phyloP scores from a whole-genome alignment of 53 echinoderm and acorn worm genomes.

The Zoroaster sp. region DNA sequence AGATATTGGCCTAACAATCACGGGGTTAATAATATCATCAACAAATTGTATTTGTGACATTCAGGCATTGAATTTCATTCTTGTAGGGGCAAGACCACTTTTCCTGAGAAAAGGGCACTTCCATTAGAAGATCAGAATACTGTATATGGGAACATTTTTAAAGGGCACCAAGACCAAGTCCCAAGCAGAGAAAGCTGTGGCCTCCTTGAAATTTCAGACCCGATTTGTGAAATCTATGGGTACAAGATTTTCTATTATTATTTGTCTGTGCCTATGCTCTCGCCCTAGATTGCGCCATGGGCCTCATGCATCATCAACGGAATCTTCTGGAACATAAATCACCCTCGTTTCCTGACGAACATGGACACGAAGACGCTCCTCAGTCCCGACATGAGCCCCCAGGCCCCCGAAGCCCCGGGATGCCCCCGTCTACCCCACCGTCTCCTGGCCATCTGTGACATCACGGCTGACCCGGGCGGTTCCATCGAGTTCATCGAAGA shows the following conservation, averaged over 20 bases:
- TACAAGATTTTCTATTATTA: not conserved
- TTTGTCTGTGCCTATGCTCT: not conserved
- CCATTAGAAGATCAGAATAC: too few species aligned
- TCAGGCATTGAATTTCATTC: too few species aligned
- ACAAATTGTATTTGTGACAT: too few species aligned
- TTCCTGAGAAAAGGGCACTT: too few species aligned
- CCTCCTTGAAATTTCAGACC: too few species aligned
- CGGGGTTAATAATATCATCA: too few species aligned
- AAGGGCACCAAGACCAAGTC: too few species aligned
- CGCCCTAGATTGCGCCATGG: conserved; percentile 88
- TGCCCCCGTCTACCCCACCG: conserved; percentile 95
- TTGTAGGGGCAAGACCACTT: too few species aligned
- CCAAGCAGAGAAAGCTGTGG: too few species aligned
- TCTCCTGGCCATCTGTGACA: conserved; percentile 96
- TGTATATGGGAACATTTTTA: too few species aligned
- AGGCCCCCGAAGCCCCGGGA: conserved; percentile 67
- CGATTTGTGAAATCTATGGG: too few species aligned
- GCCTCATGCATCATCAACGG: conserved; percentile 96
- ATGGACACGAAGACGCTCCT: conserved; percentile 94
- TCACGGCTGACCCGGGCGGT: conserved; percentile 97
- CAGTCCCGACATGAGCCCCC: conserved; percentile 69
- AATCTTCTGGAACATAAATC: conserved; percentile 93
- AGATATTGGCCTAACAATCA: too few species aligned
- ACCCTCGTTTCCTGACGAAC: conserved; percentile 92
- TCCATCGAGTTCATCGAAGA: conserved; percentile 96